Conservation (phyloP, 2,113 vertebrate species). For the Seriola rivoliana region DNA sequence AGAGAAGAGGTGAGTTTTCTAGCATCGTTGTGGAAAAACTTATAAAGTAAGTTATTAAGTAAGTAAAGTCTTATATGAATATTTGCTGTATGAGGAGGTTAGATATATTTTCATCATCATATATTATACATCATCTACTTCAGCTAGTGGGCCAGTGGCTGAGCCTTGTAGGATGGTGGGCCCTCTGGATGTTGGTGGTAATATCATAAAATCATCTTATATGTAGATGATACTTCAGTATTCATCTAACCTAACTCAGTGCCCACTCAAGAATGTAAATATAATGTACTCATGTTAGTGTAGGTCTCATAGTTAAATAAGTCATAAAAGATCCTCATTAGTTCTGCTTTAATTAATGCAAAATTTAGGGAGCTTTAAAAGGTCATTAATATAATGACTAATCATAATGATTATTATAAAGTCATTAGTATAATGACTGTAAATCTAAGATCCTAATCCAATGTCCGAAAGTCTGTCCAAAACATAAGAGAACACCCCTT, state of each 20-base stretch:
- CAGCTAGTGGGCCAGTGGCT: not conserved
- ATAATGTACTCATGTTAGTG: not conserved
- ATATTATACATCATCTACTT: not conserved
- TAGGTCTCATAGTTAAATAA: too few species aligned
- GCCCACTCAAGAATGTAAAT: not conserved
- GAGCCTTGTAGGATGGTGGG: not conserved
- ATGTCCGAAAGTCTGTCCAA: too few species aligned
- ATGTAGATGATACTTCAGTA: too few species aligned
- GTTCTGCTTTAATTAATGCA: too few species aligned
- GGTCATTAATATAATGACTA: too few species aligned
- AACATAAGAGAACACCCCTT: too few species aligned
- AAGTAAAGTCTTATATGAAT: not conserved
- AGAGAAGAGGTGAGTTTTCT: constrained; percentile 15
- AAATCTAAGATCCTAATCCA: too few species aligned
- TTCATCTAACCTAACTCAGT: not conserved
- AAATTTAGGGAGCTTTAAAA: too few species aligned
- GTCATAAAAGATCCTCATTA: too few species aligned
- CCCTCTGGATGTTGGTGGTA: not conserved
- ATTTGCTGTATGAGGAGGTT: constrained; percentile 12
- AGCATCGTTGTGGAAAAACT: not conserved
- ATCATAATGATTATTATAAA: too few species aligned
- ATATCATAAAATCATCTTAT: not conserved
- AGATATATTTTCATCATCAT: not conserved
- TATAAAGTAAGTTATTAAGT: too few species aligned
- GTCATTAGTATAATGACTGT: too few species aligned